Base-by-base conservation (phyloP, 2,113 vertebrate species). In the Pedionomus torquatus region DNA sequence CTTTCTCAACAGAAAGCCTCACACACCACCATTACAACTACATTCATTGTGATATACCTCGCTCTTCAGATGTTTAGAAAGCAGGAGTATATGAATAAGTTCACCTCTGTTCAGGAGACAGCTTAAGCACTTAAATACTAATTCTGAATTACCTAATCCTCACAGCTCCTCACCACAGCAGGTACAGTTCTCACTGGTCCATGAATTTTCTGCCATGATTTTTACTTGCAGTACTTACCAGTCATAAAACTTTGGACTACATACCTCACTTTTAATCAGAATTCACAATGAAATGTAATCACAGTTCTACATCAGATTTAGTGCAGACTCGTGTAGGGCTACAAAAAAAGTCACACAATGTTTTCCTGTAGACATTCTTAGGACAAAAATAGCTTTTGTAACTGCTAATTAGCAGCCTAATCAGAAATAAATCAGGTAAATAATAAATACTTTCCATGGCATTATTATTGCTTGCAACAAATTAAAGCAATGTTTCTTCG, bases 271-370 rank as follows among this genome's bases (percentile, higher is more conserved):
- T 39, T 31, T 51, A 70, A 75, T 30, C 3, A 63, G 33, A 61
- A 13, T 18, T 88, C 26, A 65, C 30, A 69, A 20, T 15, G 39
- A 89, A 81, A 25, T 37, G 8, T 39, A 74, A 75, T 37, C 19
- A 78, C 41, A 54, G 23, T 13, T 68, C 17, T 12, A 72, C n/a
- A 24, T 61, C 6, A 51, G 14, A 52, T 13, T 48, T 26, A 80
- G 35, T 37, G 16, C 33, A 66, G 10, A 20, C 46, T 33, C 55
- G 6, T 16, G 15, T 8, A 44, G 13, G 18, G 11, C 23, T 48
- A 24, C 23, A 41, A 58, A 21, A 28, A 72, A 60, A 70, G 10
- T 23, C 37, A 85, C 0, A 1, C 14, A 31, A 18, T 0, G 0
- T 13, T 86, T 88, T 69, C 26, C 75, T 85, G n/a, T 31, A 46